Evolutionary conservation across 2,113 vertebrate species (phyloP).

Genomic region (Pluvialis apricaria): DNA sequence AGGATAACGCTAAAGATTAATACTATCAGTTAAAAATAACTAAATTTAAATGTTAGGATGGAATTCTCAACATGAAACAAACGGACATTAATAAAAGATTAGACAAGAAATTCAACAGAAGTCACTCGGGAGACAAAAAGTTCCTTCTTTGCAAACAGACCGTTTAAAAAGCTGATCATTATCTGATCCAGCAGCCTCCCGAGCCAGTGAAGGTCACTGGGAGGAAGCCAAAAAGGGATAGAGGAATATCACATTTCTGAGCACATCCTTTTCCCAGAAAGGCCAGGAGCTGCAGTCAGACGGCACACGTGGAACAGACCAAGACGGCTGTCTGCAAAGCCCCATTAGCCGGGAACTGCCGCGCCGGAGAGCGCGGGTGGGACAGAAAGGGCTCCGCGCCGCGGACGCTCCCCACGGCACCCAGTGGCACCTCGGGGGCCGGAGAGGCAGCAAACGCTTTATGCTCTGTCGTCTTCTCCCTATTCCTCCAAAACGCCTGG

Average conservation of each 20-base stretch:
- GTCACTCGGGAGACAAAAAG: neutral
- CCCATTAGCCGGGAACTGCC: neutral
- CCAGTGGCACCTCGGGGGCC: neutral
- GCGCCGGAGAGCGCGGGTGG: neutral
- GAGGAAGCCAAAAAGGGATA: neutral
- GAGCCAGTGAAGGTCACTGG: neutral
- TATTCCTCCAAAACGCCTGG: neutral
- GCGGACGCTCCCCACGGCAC: rapidly evolving
- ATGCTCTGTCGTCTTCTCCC: neutral
- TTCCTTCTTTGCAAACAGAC: neutral
- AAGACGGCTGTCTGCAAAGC: neutral
- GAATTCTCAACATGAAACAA: neutral
- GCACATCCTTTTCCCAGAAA: neutral
- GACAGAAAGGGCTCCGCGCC: neutral
- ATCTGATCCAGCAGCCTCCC: neutral
- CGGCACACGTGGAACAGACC: neutral
- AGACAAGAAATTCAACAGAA: neutral
- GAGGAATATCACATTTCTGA: neutral
- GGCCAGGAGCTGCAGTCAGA: neutral
- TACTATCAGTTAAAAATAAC: neutral
- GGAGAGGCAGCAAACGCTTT: neutral
- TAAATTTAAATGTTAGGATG: neutral
- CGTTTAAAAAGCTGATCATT: neutral
- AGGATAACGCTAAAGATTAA: neutral
- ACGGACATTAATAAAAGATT: neutral